These are phyloP conservation scores for Kryptolebias marmoratus DNA, from an alignment of 2,113 vertebrate genomes.

Conservation along the genomic window DNA sequence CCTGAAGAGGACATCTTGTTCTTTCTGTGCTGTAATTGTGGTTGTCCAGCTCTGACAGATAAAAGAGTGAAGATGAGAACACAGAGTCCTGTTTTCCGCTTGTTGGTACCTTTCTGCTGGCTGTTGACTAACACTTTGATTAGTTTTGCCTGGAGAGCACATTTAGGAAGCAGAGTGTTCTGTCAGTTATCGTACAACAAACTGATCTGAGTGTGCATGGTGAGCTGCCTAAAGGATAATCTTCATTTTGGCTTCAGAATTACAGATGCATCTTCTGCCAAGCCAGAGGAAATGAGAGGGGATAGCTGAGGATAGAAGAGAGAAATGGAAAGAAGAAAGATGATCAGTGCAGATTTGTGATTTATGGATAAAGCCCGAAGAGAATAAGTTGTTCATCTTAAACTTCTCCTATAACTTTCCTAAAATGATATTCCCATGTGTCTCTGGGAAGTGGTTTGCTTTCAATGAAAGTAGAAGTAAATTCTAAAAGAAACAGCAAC, in stretches of 20 bases:
- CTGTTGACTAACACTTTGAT: constrained; percentile 8
- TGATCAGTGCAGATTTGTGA: constrained; percentile 49
- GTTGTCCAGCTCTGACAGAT: constrained; percentile 17
- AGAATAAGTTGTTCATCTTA: constrained; percentile 21
- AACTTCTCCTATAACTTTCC: constrained; percentile 27
- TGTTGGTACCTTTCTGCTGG: not conserved
- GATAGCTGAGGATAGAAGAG: constrained; percentile 32
- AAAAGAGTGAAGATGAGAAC: constrained; percentile 1
- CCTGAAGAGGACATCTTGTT: constrained; percentile 12
- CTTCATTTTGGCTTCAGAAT: constrained; percentile 58
- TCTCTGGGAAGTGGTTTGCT: constrained; percentile 32
- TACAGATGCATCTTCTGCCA: constrained; percentile 46
- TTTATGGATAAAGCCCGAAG: constrained; percentile 54
- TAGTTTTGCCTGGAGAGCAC: not conserved
- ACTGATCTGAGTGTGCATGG: constrained; percentile 5
- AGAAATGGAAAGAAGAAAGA: constrained; percentile 48
- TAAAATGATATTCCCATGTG: constrained; percentile 67
- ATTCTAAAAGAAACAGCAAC: constrained; percentile 22
- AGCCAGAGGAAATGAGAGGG: constrained; percentile 59
- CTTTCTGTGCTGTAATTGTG: constrained; percentile 24
- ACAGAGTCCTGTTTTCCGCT: not conserved
- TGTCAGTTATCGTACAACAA: constrained; percentile 11
- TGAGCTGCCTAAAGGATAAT: constrained; percentile 44
- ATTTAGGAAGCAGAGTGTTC: not conserved
- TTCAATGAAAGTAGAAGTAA: constrained; percentile 26